phyloP scores from a whole-genome alignment of 1,140 invertebrate genomes.

The Liolophura sinensis region DNA sequence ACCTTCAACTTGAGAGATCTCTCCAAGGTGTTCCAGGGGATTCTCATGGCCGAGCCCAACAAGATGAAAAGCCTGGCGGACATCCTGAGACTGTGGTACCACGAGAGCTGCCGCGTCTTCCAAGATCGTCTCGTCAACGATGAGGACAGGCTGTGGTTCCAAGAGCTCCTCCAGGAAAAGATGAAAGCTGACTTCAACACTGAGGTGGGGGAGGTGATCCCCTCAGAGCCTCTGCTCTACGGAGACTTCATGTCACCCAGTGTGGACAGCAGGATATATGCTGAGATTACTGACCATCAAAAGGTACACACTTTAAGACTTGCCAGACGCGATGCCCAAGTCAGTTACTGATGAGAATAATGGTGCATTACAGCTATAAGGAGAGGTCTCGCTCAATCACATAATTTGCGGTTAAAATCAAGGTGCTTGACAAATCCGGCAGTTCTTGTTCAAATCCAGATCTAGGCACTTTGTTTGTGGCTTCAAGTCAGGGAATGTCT shows the following conservation, averaged over 20 bases:
- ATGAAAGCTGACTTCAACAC: constrained; percentile 54
- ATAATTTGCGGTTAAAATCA: too few species aligned
- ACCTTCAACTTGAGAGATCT: constrained; percentile 61
- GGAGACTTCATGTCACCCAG: constrained; percentile 52
- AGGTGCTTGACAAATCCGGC: too few species aligned
- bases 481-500: too few species aligned
- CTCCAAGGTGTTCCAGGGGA: constrained; percentile 61
- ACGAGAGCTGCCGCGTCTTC: constrained; percentile 59
- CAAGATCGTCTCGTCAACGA: constrained; percentile 61
- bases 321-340: too few species aligned
- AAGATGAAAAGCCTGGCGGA: constrained; percentile 46
- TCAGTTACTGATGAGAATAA: too few species aligned
- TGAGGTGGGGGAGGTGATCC: constrained; percentile 51
- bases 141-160: constrained; percentile 58
- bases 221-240: constrained; percentile 59
- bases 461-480: too few species aligned
- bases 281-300: constrained; percentile 52
- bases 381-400: too few species aligned
- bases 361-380: too few species aligned
- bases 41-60: constrained; percentile 53
- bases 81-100: constrained; percentile 58
- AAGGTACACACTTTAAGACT: constrained; percentile 36
- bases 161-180: constrained; percentile 46
- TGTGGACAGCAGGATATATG: constrained; percentile 50
- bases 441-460: too few species aligned